Evolutionary conservation across 2,113 vertebrate genomes (phyloP).

Genomic region (Pleuronectes platessa): DNA sequence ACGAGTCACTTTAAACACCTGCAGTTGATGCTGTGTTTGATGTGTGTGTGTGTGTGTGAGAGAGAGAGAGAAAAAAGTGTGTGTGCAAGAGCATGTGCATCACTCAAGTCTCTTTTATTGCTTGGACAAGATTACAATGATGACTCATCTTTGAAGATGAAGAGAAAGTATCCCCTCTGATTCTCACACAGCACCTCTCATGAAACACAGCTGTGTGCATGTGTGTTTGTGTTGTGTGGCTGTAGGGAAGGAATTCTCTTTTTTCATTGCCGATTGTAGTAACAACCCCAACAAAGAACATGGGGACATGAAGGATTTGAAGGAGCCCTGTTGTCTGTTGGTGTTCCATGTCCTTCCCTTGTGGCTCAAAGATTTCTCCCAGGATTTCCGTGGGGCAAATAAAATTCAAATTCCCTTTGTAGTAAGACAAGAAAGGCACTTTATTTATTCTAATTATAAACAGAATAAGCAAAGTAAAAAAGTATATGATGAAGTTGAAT

Average conservation of each 20-base stretch:
- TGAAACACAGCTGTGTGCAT: conserved; percentile 27
- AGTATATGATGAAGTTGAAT: not conserved
- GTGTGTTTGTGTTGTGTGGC: not conserved
- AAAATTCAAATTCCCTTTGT: not conserved
- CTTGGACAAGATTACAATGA: conserved; percentile 45
- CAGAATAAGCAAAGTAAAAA: not conserved
- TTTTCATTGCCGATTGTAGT: conserved; percentile 5
- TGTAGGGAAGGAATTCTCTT: conserved; percentile 19
- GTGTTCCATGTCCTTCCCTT: conserved; percentile 44
- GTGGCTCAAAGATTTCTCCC: not conserved
- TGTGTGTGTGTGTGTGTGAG: conserved; percentile 14
- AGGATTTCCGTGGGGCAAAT: conserved; percentile 14
- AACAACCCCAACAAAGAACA: conserved; percentile 26
- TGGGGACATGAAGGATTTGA: conserved; percentile 38
- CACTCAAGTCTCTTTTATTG: conserved; percentile 43
- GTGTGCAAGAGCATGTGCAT: not conserved
- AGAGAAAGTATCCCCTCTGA: conserved; percentile 37
- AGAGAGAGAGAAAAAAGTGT: not conserved
- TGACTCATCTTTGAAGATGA: conserved; percentile 60
- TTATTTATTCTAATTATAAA: not conserved
- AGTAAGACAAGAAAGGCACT: not conserved
- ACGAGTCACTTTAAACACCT: conserved; percentile 59
- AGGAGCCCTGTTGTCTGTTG: conserved; percentile 51
- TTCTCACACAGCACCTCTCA: conserved; percentile 34
- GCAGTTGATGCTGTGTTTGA: conserved; percentile 49